Percentiles rank a stretch among this genome's conserved stretches.
phyloP scores from a whole-genome alignment of 2,888 invertebrate genomes.

The Polylopha cassiicola region DNA sequence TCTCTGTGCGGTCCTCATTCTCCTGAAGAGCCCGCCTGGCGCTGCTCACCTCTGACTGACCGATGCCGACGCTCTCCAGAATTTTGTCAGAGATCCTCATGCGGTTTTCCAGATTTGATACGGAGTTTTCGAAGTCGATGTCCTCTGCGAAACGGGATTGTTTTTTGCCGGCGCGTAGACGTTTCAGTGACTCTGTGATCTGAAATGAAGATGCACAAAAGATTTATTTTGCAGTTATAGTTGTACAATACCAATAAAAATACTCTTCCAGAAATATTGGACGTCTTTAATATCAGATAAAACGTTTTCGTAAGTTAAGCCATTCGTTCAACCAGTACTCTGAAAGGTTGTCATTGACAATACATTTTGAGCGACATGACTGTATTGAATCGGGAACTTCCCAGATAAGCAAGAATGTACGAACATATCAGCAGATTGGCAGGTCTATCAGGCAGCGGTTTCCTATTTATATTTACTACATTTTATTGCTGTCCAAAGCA shows the following conservation, averaged over 20 bases:
- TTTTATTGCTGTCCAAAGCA: too few relatives aligned
- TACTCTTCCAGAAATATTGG: too few relatives aligned
- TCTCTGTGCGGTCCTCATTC: constrained; percentile 69
- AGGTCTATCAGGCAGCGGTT: neutral
- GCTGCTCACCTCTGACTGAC: constrained; percentile 71
- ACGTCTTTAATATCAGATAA: too few relatives aligned
- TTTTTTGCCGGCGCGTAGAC: constrained; percentile 79
- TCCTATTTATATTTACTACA: too few relatives aligned
- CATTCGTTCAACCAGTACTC: too few relatives aligned
- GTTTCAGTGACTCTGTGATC: constrained; percentile 78
- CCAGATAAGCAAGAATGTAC: too few relatives aligned
- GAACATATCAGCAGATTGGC: neutral
- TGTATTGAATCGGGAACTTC: too few relatives aligned
- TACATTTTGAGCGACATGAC: too few relatives aligned
- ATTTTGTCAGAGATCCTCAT: constrained; percentile 80
- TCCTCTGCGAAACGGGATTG: constrained; percentile 78
- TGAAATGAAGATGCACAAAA: constrained; percentile 44
- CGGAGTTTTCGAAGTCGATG: constrained; percentile 79
- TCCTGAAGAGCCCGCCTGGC: constrained; percentile 67
- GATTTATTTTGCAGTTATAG: constrained; percentile 18
- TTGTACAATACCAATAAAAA: too few relatives aligned
- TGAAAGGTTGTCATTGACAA: too few relatives aligned
- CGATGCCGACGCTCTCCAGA: constrained; percentile 79
- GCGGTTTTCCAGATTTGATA: constrained; percentile 75
- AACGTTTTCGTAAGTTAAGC: neutral